These are phyloP conservation scores for Columba livia DNA, from an alignment of 2,113 vertebrate genomes.

Conservation along the genomic window DNA sequence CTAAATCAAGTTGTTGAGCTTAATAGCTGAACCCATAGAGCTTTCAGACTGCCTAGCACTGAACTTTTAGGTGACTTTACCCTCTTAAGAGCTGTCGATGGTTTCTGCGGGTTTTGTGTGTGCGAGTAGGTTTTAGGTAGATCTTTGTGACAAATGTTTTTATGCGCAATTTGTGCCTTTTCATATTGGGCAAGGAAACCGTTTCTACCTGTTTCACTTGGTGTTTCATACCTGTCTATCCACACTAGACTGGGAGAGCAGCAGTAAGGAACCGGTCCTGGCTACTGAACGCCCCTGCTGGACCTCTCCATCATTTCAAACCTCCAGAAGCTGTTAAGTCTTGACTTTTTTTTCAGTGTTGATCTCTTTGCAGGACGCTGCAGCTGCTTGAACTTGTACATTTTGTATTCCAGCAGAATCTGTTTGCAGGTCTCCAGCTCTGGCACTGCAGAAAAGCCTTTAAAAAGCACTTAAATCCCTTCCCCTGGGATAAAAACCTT, in stretches of 20 bases:
- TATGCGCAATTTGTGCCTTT: slow-evolving; percentile 18
- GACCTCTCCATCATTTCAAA: not conserved
- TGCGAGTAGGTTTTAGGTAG: not conserved
- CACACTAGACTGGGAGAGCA: not conserved
- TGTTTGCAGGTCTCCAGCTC: not conserved
- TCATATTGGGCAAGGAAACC: not conserved
- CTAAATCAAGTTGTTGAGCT: not conserved
- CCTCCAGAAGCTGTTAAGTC: not conserved
- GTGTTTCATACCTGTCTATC: not conserved
- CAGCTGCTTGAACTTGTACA: not conserved
- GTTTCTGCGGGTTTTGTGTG: not conserved
- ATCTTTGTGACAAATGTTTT: not conserved
- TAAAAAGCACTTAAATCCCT: slow-evolving; percentile 33
- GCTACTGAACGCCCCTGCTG: rapidly evolving
- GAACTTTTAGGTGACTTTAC: not conserved
- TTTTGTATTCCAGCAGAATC: not conserved
- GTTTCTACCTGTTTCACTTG: not conserved
- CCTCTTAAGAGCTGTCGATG: not conserved
- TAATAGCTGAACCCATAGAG: not conserved
- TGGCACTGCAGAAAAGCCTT: not conserved
- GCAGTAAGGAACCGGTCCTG: not conserved
- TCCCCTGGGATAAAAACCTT: not conserved
- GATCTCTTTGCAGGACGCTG: not conserved
- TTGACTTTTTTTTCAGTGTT: not conserved
- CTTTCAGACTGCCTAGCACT: not conserved